phyloP scores from a whole-genome alignment of 2,113 vertebrate genomes.

The Dolichotis patagonum region DNA sequence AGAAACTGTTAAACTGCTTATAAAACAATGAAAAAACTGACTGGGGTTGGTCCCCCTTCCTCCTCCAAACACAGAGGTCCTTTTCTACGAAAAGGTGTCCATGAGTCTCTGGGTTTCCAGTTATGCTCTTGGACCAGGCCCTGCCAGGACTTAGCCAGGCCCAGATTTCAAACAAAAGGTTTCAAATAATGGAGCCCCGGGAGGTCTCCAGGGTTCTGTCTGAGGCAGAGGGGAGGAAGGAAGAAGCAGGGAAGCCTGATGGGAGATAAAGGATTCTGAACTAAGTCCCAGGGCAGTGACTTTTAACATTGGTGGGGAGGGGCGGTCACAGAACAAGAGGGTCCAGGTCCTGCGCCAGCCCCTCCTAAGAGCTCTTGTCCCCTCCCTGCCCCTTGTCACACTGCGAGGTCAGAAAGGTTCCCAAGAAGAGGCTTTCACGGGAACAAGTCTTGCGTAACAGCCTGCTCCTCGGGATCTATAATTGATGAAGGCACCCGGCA shows the following conservation, averaged over 20 bases:
- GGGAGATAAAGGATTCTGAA: not conserved
- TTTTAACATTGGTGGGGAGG: not conserved
- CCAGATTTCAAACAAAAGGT: slow-evolving; percentile 31
- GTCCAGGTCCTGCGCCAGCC: not conserved
- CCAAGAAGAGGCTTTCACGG: slow-evolving; percentile 70
- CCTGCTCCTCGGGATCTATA: slow-evolving; percentile 73
- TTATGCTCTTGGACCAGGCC: not conserved
- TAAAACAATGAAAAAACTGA: slow-evolving; percentile 1
- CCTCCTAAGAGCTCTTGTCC: not conserved
- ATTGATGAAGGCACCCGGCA: slow-evolving; percentile 70
- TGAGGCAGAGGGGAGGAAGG: not conserved
- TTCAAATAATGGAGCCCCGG: not conserved
- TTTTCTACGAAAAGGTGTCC: not conserved
- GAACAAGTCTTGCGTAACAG: slow-evolving; percentile 76
- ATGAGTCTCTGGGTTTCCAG: not conserved
- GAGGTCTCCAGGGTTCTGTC: not conserved
- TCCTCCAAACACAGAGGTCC: not conserved
- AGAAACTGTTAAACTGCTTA: not conserved
- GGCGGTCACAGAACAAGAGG: not conserved
- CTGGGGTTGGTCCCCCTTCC: not conserved
- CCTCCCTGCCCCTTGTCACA: slow-evolving; percentile 50
- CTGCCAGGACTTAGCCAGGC: not conserved
- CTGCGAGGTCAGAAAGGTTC: not conserved
- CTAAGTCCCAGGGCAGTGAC: not conserved
- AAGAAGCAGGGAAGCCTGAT: not conserved